Evolutionary conservation across 1,140 invertebrate species (phyloP).

Genomic region (Lethrus apterus): DNA sequence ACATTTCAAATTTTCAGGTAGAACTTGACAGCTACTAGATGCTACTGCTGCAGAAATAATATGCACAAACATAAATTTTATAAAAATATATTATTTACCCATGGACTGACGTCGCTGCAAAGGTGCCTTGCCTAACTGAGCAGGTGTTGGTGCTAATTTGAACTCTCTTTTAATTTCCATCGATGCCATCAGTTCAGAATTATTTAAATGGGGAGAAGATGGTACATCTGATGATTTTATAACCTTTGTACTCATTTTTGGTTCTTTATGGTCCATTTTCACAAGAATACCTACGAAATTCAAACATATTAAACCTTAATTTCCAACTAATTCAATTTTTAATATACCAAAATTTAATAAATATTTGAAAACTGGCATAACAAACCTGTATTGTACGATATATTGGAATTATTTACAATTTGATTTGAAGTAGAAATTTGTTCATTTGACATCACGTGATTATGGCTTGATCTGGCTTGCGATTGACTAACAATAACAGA

Average conservation of each 20-base stretch:
- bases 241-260: conserved; percentile 12
- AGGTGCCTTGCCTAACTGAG: conserved; percentile 81
- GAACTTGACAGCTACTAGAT: conserved; percentile 10
- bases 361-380: not conserved
- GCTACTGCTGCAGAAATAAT: conserved; percentile 15
- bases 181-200: conserved; percentile 2
- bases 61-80: conserved; percentile 7
- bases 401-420: not conserved
- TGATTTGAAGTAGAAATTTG: not conserved
- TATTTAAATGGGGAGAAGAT: conserved; percentile 15
- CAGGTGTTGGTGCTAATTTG: conserved; percentile 85
- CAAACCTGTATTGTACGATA: conserved; percentile 10
- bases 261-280: conserved; percentile 7
- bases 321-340: not conserved
- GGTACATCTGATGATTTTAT: conserved; percentile 20
- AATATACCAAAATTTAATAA: not conserved
- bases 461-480: conserved; percentile 31
- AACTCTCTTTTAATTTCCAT: conserved; percentile 50
- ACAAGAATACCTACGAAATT: conserved; percentile 1
- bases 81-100: conserved; percentile 43
- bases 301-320: not conserved
- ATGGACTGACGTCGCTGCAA: conserved; percentile 74
- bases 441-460: conserved; percentile 5
- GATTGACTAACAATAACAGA: conserved; percentile 46
- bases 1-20: conserved; percentile 20